Base-by-base conservation (phyloP, 2,113 vertebrate genomes). In the Piliocolobus tephrosceles region DNA sequence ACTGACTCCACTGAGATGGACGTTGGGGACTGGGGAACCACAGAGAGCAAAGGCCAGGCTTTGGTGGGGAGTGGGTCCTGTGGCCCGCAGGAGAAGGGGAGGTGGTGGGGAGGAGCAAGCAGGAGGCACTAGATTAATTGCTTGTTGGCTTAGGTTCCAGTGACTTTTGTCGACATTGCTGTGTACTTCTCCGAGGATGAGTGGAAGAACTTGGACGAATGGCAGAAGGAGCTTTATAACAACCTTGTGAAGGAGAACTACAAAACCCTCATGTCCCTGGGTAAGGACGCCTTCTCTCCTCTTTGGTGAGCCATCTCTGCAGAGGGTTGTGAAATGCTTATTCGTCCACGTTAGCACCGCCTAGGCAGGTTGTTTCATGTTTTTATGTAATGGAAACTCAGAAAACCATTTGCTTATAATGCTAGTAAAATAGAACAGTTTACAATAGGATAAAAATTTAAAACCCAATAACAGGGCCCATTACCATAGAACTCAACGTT, bases 111-210 rank as follows among this genome's bases (percentile, higher is more conserved):
- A 55, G 30, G 10, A 8, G 38, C 68, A 7, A 25, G 38, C 14
- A 13, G 80, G 55, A 61, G 35, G 40, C 1, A 0, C 58, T 35
- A 30, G 80, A 50, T 47, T 50, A 0, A 23, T 16, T 17, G 78
- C 68, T 87, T 23, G 16, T 76, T 50, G 91, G 84, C 47, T 7
- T 97, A 99, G 99, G 98, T 99, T 61, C 99, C 99, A 0, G 99
- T 99, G 98, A 99, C 98, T 0, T 99, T 99, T 50, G 98, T 99
- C 0, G 99, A 99, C 96, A 98, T 99, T 0, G 99, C 99, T 0
- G 99, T 99, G 45, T 99, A 99, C 98, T 99, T 99, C 98, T 99
- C 99, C 0, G 99, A 99, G 25, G 99, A 99, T 22, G 99, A 99
- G 80, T 99, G 99, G 99, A 99, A 98, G 98, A 99, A 99, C 89